These are phyloP conservation scores for Physocephala rufipes DNA, from an alignment of 2,888 invertebrate genomes.

Conservation along the genomic window DNA sequence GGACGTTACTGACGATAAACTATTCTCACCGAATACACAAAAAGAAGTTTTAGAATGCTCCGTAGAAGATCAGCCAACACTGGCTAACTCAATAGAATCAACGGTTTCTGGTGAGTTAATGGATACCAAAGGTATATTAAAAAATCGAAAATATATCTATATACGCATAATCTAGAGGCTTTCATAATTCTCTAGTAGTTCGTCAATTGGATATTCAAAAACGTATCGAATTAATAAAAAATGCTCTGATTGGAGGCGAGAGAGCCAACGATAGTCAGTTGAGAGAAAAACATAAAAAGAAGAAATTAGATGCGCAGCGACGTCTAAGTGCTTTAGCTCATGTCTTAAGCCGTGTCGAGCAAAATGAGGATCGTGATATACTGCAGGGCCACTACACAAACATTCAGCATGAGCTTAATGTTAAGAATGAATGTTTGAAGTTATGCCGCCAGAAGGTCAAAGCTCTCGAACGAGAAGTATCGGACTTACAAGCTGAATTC, in stretches of 20 bases:
- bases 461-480: constrained; percentile 76
- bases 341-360: constrained; percentile 70
- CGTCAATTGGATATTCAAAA: constrained; percentile 57
- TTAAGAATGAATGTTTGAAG: constrained; percentile 74
- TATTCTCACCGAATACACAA: constrained; percentile 51
- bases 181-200: constrained; percentile 16
- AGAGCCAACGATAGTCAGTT: constrained; percentile 76
- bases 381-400: constrained; percentile 80
- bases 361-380: constrained; percentile 75
- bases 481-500: constrained; percentile 82
- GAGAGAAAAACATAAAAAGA: constrained; percentile 74
- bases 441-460: constrained; percentile 74
- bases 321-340: constrained; percentile 70
- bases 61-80: constrained; percentile 48
- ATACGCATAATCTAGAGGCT: constrained; percentile 7
- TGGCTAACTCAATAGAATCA: constrained; percentile 47
- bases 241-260: constrained; percentile 83
- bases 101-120: background rate
- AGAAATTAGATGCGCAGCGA: constrained; percentile 76
- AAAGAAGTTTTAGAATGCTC: constrained; percentile 48
- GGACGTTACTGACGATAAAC: constrained; percentile 62
- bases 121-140: constrained; percentile 2
- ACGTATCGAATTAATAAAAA: constrained; percentile 73
- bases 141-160: background rate
- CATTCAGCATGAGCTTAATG: constrained; percentile 80